A percentile compares a stretch with the other conserved stretches of the same genome.
phyloP scores from a whole-genome alignment of 2,113 vertebrate species.

The Galbula dea region DNA sequence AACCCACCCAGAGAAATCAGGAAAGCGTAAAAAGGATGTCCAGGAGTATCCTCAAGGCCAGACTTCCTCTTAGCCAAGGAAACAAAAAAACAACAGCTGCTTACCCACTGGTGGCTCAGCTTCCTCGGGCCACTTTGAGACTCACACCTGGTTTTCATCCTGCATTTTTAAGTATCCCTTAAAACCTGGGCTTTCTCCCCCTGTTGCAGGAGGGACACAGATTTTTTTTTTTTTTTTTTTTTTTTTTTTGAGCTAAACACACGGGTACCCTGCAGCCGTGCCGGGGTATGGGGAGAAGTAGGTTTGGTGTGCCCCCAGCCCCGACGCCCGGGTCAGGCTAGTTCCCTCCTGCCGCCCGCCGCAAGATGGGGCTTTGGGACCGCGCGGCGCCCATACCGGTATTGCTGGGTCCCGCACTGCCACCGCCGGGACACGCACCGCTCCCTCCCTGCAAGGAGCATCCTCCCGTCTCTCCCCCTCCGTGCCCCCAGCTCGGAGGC shows the following conservation, averaged over 20 bases:
- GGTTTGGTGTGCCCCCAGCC: background rate
- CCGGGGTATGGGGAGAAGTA: background rate
- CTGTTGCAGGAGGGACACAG: background rate
- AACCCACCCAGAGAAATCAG: background rate
- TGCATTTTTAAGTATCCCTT: accelerated
- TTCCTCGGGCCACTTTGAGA: accelerated
- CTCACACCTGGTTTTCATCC: accelerated
- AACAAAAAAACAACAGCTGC: background rate
- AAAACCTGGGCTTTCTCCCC: background rate
- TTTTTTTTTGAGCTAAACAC: too few species aligned
- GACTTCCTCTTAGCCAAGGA: background rate
- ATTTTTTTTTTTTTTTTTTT: too few species aligned
- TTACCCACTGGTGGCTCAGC: accelerated
- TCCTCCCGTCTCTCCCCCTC: background rate
- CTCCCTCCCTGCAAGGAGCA: background rate
- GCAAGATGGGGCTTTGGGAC: background rate
- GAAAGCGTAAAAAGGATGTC: accelerated
- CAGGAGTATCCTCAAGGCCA: background rate
- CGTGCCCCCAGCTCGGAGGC: background rate
- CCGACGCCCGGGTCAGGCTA: too few species aligned
- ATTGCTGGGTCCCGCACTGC: background rate
- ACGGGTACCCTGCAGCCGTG: background rate
- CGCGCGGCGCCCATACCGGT: background rate
- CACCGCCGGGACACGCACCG: background rate
- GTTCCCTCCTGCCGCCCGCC: background rate